A percentile compares a stretch with the other conserved stretches of the same genome.
phyloP scores from a whole-genome alignment of 2,888 invertebrate genomes.

The Agrochola macilenta region DNA sequence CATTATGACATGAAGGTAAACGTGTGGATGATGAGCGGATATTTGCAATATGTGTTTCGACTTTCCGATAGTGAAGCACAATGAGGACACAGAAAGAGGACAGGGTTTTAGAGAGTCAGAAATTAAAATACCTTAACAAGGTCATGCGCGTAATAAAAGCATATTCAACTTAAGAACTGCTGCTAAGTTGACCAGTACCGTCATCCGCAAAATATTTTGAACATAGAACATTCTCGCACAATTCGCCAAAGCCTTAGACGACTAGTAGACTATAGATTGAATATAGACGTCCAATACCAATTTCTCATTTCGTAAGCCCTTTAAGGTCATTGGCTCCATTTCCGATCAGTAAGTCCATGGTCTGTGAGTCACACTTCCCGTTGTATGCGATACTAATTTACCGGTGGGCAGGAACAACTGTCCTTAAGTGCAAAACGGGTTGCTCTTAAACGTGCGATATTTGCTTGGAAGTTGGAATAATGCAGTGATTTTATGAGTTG shows the following conservation, averaged over 20 bases:
- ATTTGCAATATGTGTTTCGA: neutral
- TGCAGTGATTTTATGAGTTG: slow-evolving; percentile 14
- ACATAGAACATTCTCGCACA: slow-evolving; percentile 7
- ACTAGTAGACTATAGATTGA: no score
- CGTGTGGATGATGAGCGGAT: neutral
- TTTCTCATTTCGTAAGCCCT: slow-evolving; percentile 45
- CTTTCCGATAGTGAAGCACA: neutral
- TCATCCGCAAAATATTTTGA: slow-evolving; percentile 9
- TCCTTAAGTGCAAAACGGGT: slow-evolving; percentile 44
- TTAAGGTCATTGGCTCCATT: slow-evolving; percentile 61
- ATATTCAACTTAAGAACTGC: neutral
- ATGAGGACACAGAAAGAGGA: neutral
- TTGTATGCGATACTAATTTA: slow-evolving; percentile 59
- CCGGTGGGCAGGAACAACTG: slow-evolving; percentile 52
- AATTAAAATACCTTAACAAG: neutral
- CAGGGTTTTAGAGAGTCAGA: neutral
- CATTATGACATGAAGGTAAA: neutral
- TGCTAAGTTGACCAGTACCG: neutral
- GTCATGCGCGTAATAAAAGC: neutral
- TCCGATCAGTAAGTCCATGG: slow-evolving; percentile 44
- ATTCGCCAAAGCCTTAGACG: slow-evolving; percentile 2
- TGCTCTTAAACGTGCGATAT: slow-evolving; percentile 34
- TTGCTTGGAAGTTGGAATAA: slow-evolving; percentile 23
- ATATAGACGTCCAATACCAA: slow-evolving; percentile 26
- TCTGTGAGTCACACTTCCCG: slow-evolving; percentile 61